A percentile compares a stretch with the other conserved stretches of the same genome.
phyloP scores from a whole-genome alignment of 2,113 vertebrate species.

The Alectura lathami region DNA sequence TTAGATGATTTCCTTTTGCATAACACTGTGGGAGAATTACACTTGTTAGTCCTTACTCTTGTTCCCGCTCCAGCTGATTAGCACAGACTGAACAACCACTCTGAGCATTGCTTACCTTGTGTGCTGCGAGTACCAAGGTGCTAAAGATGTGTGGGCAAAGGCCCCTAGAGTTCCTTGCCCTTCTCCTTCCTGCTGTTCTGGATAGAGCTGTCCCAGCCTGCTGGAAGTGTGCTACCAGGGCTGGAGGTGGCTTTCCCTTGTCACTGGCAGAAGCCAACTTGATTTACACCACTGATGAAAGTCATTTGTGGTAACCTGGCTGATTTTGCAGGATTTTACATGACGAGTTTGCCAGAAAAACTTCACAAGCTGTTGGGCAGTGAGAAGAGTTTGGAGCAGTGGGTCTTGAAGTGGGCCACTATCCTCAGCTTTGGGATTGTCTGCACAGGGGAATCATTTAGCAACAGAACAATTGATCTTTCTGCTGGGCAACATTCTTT shows the following conservation, averaged over 20 bases:
- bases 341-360: neutral
- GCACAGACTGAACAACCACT: neutral
- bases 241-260: no score
- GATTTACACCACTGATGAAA: neutral
- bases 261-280: neutral
- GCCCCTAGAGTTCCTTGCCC: neutral
- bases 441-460: neutral
- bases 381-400: neutral
- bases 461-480: neutral
- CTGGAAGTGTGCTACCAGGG: neutral
- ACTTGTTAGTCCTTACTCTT: neutral
- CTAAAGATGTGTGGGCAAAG: no score
- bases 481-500: neutral
- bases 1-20: neutral
- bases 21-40: neutral
- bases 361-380: neutral
- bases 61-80: neutral
- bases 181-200: neutral
- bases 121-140: neutral
- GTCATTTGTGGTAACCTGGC: neutral
- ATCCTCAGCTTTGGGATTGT: neutral
- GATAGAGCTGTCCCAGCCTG: neutral
- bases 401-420: neutral
- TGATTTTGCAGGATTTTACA: neutral
- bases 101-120: neutral